Base-by-base conservation (phyloP, 2,113 vertebrate species). In the Cyprinus carpio region DNA sequence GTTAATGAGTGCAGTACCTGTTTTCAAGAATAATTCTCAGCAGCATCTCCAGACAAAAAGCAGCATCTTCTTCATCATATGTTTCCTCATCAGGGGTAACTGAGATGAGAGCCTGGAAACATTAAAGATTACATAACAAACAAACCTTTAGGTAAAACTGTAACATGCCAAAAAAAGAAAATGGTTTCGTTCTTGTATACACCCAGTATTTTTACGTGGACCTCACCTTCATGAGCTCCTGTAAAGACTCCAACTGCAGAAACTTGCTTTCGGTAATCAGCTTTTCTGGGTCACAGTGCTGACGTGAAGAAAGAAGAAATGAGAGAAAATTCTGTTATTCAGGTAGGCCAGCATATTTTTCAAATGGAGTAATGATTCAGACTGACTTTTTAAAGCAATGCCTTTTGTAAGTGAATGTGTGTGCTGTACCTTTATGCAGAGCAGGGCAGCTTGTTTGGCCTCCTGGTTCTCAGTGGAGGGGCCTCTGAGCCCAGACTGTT, bases 241-340 rank as follows among this genome's bases (percentile, higher is more conserved):
- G 98, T 0, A 99, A 94, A 86, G 98, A 99, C 90, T 99, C 98
- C 75, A 99, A 92, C 89, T 99, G 97, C 1, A 99, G 96, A 87
- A 99, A 99, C 87, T 99, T 99, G 91, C 97, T 99, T 92, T 99
- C 98, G 6, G 98, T 99, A 90, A 99, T 98, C 92, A 99, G 82
- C 88, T 99, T 99, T 88, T 99, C 98, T 83, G 98, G 98, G 91
- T 99, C 97, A 93, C 98, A 99, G 89, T 96, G 95, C 98, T 99
- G 13, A 75, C 37, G 65, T 20, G 6, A 51, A 69, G 9, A 6
- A 1, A 62, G 23, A 62, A 81, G 27, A 75, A 72, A 56, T 5
- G 7, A 9, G 29, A 37, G 6, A 74, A 51, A 43, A 75, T 15
- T 29, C 1, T 23, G 11, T 20, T 20, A 16, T 77, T 77, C 16